Evolutionary conservation across 2,888 invertebrate species (phyloP).

Genomic region (Sialis lutaria): DNA sequence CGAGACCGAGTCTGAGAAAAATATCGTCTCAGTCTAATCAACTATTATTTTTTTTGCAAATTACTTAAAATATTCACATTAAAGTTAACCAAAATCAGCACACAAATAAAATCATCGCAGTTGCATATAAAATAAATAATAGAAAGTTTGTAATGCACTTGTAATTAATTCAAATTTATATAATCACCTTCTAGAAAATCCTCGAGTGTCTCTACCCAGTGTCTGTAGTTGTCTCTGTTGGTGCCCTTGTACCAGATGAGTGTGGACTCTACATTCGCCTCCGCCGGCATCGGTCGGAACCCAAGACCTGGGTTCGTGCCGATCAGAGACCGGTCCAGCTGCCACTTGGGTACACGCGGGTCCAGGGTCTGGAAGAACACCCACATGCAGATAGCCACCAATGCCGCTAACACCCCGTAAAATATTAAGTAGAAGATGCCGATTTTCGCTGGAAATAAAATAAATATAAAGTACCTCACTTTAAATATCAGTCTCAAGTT

Average conservation of each 20-base stretch:
- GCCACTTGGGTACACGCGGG: constrained; percentile 80
- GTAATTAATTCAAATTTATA: neutral
- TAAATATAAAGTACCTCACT: neutral
- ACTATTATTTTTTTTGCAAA: neutral
- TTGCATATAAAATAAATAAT: too few species aligned
- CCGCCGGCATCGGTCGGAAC: constrained; percentile 81
- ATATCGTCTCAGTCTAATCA: neutral
- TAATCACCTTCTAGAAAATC: constrained; percentile 61
- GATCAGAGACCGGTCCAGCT: constrained; percentile 68
- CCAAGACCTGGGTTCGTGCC: constrained; percentile 94
- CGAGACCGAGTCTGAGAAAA: too few species aligned
- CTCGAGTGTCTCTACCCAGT: constrained; percentile 62
- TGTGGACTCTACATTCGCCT: constrained; percentile 77
- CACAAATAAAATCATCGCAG: too few species aligned
- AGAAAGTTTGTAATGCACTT: neutral
- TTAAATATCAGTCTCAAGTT: neutral
- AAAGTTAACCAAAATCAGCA: neutral
- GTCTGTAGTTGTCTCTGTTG: constrained; percentile 52
- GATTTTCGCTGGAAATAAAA: constrained; percentile 62
- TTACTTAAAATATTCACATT: neutral
- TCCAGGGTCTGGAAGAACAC: constrained; percentile 84
- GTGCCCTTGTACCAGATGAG: constrained; percentile 88
- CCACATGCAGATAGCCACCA: constrained; percentile 90
- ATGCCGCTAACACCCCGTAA: constrained; percentile 77
- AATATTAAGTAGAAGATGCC: constrained; percentile 88